Evolutionary conservation across 2,888 invertebrate species (phyloP), one percentile per base, ranked within the genome.

Genomic region (Prosopocoilus inquinatus): DNA sequence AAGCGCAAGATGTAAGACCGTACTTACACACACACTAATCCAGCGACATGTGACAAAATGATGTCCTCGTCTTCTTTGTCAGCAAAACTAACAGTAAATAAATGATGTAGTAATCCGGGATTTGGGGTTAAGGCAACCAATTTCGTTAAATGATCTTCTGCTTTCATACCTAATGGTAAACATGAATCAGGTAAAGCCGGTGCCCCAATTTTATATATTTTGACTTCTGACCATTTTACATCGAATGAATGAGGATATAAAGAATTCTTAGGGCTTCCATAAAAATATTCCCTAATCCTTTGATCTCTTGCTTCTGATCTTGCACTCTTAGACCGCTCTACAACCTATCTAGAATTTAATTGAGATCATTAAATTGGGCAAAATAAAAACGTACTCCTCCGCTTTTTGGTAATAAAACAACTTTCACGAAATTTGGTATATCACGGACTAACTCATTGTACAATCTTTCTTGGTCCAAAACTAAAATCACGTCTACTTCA

Each of bases 211-310:
- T 96, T 96, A 73, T 87, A 96, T 35, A 98, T 87, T 73, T 90
- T 90, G 8, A 96, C 82, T 65, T 96, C 96, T 1, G 84, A 80
- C 83, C 91, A 95, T 74, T 94, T 93, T 1, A 96, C 89, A 75
- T 96, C 96, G 75, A 96, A 95, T 0, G 94, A 94, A 74, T 96
- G 95, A 0, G 96, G 96, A 79, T 94, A 95, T 58, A 94, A 83
- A 9, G 77, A 72, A 59, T 75, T 76, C 62, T 74, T 77, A 1
- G 91, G 84, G 5, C 90, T 85, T 1, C 98, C 98, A 79, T 99
- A 99, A 80, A 98, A 99, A 78, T 98, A 99, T 78, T 96, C 93
- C 36, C 93, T 81, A 4, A 96, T 89, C 47, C 91, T 82, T 48
- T 84, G 81, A 77, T 96, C 95, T 36, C 96, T 80, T 0, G 83